These are phyloP conservation scores for Phthorimaea operculella DNA, from an alignment of 1,140 invertebrate species.

Conservation along the genomic window DNA sequence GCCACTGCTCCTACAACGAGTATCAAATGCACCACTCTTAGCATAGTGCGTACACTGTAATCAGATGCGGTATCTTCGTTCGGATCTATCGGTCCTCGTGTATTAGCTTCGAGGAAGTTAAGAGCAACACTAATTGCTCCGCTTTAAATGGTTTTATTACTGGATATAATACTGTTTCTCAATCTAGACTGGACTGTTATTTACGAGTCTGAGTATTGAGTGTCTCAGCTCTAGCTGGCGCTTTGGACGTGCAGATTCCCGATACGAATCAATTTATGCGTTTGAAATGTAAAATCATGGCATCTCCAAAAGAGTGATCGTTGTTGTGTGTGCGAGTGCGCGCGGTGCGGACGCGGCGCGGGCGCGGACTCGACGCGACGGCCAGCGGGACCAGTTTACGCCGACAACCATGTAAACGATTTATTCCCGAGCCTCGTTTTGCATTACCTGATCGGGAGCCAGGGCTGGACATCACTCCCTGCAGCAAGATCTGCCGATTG, in stretches of 20 bases:
- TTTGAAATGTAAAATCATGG: not conserved
- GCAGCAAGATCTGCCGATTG: not conserved
- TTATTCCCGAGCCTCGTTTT: slow-evolving; percentile 62
- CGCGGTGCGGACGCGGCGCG: slow-evolving; percentile 26
- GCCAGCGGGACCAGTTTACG: slow-evolving; percentile 61
- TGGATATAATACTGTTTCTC: too few relatives aligned
- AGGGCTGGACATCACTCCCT: slow-evolving; percentile 35
- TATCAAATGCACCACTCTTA: slow-evolving; percentile 34
- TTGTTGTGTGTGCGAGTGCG: not conserved
- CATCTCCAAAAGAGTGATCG: not conserved
- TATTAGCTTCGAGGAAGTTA: slow-evolving; percentile 4
- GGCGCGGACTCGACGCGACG: slow-evolving; percentile 19
- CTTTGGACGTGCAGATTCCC: too few relatives aligned
- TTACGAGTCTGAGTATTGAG: too few relatives aligned
- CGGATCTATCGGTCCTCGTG: not conserved
- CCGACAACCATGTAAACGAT: slow-evolving; percentile 67
- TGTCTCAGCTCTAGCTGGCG: too few relatives aligned
- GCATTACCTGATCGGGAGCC: slow-evolving; percentile 57
- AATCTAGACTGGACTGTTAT: too few relatives aligned
- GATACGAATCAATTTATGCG: too few relatives aligned
- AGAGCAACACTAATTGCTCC: not conserved
- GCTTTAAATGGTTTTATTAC: not conserved
- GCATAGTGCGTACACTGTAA: slow-evolving; percentile 32
- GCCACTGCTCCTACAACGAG: slow-evolving; percentile 40
- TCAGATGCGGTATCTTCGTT: slow-evolving; percentile 32